Evolutionary conservation across 37 sponge, comb jelly and placozoan species (phyloP).

Genomic region (Hormiphora californensis): DNA sequence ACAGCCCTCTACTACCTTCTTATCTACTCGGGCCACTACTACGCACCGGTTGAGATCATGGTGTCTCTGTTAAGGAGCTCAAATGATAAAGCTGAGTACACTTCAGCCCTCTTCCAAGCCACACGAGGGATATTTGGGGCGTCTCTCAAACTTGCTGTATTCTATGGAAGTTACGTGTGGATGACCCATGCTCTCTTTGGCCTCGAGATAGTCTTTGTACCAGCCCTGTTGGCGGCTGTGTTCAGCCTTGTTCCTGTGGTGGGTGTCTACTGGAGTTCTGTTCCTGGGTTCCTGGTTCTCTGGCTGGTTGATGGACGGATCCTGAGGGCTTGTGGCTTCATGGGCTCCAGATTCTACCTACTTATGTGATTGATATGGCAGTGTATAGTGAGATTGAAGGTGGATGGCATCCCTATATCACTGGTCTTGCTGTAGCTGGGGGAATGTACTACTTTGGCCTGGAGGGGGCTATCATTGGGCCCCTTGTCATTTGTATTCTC

Average conservation of each 20-base stretch:
- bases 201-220: slow-evolving; percentile 73
- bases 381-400: slow-evolving; percentile 90
- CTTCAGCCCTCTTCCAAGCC: not conserved
- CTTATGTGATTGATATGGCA: slow-evolving; percentile 73
- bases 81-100: not conserved
- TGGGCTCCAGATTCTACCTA: slow-evolving; percentile 73
- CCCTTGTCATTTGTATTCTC: slow-evolving; percentile 81
- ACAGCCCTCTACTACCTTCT: slow-evolving; percentile 91
- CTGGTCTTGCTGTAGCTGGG: slow-evolving; percentile 89
- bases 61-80: slow-evolving; percentile 53
- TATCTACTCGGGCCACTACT: slow-evolving; percentile 65
- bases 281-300: slow-evolving; percentile 82
- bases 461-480: slow-evolving; percentile 97
- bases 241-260: slow-evolving; percentile 82
- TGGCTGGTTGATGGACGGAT: slow-evolving; percentile 72
- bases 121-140: slow-evolving; percentile 69
- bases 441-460: slow-evolving; percentile 88
- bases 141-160: slow-evolving; percentile 65
- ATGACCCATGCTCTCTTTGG: slow-evolving; percentile 75
- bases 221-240: slow-evolving; percentile 75
- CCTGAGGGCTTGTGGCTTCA: slow-evolving; percentile 58
- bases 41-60: slow-evolving; percentile 68
- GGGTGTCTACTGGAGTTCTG: slow-evolving; percentile 83
- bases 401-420: slow-evolving; percentile 92
- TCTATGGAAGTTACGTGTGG: slow-evolving; percentile 95